Evolutionary conservation across 2,888 invertebrate genomes (phyloP).

Genomic region (Perdita meconis): DNA sequence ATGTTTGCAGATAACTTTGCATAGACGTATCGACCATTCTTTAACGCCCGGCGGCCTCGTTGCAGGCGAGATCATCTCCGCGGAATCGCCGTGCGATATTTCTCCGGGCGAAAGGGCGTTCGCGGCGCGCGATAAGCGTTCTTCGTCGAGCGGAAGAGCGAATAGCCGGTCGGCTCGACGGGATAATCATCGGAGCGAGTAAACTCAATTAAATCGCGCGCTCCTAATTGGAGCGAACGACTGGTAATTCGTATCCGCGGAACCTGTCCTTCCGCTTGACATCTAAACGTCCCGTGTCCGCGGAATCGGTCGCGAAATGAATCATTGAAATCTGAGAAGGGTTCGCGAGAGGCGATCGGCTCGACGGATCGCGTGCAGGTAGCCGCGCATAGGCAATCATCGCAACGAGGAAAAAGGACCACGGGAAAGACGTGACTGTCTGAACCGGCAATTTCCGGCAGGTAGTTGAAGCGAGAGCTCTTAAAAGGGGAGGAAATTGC

Average conservation of each 20-base stretch:
- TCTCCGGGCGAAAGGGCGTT: constrained; percentile 39
- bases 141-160: constrained; percentile 12
- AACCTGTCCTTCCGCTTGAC: not conserved
- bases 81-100: constrained; percentile 53
- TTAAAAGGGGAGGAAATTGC: constrained; percentile 54
- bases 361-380: constrained; percentile 24
- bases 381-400: constrained; percentile 27
- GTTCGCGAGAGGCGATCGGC: constrained; percentile 57
- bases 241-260: not conserved
- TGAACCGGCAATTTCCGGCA: constrained; percentile 53
- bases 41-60: constrained; percentile 51
- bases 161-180: not conserved
- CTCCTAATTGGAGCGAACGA: not conserved
- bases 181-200: not conserved
- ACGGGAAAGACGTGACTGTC: not conserved
- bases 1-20: constrained; percentile 47
- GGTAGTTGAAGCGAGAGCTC: constrained; percentile 3
- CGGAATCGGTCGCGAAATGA: constrained; percentile 38
- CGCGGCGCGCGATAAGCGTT: constrained; percentile 35
- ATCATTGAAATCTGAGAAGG: constrained; percentile 68
- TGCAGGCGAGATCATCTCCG: constrained; percentile 38
- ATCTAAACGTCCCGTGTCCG: not conserved
- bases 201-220: not conserved
- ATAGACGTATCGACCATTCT: constrained; percentile 51
- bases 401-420: constrained; percentile 24